phyloP scores from a whole-genome alignment of 2,888 invertebrate species.

The Geophilus truncorum region DNA sequence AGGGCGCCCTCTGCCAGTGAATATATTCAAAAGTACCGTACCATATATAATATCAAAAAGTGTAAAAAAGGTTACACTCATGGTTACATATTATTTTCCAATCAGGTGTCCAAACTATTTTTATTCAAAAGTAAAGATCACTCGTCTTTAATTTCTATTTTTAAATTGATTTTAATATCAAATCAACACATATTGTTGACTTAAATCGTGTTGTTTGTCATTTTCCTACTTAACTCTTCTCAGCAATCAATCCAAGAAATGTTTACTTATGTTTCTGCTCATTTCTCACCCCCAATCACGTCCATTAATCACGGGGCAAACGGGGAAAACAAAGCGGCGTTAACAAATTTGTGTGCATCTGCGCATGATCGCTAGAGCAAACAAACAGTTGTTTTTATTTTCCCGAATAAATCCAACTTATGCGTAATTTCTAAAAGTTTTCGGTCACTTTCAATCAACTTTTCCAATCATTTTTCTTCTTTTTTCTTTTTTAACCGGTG shows the following conservation, averaged over 20 bases:
- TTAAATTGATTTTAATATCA: no score
- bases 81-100: no score
- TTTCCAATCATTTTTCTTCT: not conserved
- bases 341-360: not conserved
- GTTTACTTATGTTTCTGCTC: not conserved
- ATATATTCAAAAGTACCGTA: no score
- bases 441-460: not conserved
- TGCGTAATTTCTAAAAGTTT: not conserved
- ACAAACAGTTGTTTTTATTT: not conserved
- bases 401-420: not conserved
- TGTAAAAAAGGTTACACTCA: no score
- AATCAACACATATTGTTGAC: no score
- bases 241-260: not conserved
- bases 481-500: no score
- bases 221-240: not conserved
- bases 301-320: not conserved
- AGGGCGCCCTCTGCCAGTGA: no score
- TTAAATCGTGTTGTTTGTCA: not conserved
- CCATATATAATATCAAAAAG: no score
- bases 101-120: no score
- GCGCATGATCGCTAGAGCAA: not conserved
- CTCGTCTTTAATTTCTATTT: no score
- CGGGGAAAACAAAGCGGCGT: not conserved
- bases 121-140: no score
- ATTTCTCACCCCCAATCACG: not conserved